Conservation (phyloP, 2,797 vertebrate genomes). For the Cercopithecus mitis region DNA sequence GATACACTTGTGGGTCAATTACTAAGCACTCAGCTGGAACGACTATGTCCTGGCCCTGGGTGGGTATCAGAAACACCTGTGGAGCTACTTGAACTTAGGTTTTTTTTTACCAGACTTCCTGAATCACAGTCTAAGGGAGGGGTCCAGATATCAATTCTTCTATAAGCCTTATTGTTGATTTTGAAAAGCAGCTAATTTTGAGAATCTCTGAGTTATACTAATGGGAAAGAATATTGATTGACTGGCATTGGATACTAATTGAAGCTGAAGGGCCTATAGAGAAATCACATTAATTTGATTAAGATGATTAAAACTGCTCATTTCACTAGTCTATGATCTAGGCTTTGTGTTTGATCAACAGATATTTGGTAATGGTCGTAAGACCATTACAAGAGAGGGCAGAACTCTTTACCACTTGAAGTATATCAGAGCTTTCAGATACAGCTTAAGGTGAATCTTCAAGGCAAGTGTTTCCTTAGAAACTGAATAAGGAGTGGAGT, state of each 20-base stretch:
- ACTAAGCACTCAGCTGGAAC: background rate
- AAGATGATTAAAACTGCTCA: background rate
- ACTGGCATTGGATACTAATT: background rate
- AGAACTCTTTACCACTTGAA: background rate
- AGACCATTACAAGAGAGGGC: background rate
- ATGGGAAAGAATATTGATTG: background rate
- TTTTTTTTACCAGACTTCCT: background rate
- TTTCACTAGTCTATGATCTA: background rate
- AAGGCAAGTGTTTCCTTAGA: background rate
- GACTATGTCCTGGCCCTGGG: background rate
- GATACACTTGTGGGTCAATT: background rate
- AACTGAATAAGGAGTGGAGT: background rate
- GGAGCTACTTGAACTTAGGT: background rate
- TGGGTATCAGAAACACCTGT: background rate
- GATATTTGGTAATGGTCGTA: background rate
- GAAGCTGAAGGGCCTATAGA: background rate
- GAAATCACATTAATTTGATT: background rate
- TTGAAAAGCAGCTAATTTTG: conserved; percentile 1
- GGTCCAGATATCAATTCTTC: background rate
- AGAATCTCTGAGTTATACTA: background rate
- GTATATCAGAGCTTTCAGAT: background rate
- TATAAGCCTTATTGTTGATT: background rate
- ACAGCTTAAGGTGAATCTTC: background rate
- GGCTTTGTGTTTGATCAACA: background rate
- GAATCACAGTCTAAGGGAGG: background rate